A percentile compares a stretch with the other conserved stretches of the same genome.
These are phyloP conservation scores for Polyergus mexicanus DNA, from an alignment of 1,140 invertebrate genomes.

Conservation along the genomic window DNA sequence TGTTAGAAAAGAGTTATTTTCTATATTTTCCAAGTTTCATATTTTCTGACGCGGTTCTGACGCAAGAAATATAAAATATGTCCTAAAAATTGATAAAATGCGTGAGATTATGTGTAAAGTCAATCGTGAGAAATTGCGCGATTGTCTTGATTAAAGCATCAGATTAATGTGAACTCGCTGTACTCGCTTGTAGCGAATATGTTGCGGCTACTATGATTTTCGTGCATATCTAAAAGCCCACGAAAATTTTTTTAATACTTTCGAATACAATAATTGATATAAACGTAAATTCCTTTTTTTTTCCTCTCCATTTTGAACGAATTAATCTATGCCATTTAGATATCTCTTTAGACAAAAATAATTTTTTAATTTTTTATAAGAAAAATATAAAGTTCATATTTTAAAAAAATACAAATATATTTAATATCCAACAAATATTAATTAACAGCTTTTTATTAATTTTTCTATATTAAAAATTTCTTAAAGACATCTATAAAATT, in stretches of 20 bases:
- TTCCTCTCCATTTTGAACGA: not conserved
- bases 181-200: not conserved
- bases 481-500: slow-evolving; percentile 7
- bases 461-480: not conserved
- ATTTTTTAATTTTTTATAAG: not conserved
- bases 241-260: not conserved
- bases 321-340: not conserved
- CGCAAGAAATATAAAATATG: not conserved
- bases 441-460: not conserved
- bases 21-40: slow-evolving; percentile 10
- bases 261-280: not conserved
- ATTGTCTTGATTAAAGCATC: slow-evolving; percentile 10
- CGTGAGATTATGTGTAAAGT: slow-evolving; percentile 5
- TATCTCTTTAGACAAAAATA: not conserved
- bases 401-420: not conserved
- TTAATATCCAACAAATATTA: not conserved
- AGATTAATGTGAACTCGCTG: not conserved
- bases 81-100: slow-evolving; percentile 21
- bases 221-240: not conserved
- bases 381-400: not conserved
- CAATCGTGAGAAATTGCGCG: slow-evolving; percentile 18
- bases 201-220: slow-evolving; percentile 3
- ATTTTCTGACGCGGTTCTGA: not conserved
- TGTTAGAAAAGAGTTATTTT: no score
- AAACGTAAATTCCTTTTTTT: no score